Evolutionary conservation across 2,113 vertebrate species (phyloP).

Genomic region (Melanerpes aurifrons): DNA sequence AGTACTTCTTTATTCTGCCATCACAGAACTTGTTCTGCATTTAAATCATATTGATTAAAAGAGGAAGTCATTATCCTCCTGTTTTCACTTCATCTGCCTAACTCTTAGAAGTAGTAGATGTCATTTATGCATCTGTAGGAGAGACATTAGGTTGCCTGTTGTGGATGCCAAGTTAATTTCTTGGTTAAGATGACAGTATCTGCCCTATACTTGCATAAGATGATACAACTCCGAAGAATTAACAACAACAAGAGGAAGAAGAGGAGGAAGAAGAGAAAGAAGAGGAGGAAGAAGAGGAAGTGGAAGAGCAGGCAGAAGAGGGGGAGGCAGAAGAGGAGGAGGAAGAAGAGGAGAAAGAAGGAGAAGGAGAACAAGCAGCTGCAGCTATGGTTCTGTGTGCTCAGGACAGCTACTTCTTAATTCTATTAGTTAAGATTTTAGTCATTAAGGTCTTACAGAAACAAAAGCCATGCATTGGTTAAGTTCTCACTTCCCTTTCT

Average conservation of each 20-base stretch:
- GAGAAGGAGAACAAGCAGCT: neutral
- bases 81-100: neutral
- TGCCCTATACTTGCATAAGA: neutral
- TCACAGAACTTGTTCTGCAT: neutral
- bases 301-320: too few species aligned
- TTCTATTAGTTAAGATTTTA: neutral
- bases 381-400: neutral
- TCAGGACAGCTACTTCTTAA: neutral
- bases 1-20: neutral
- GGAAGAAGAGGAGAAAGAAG: neutral
- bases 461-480: neutral
- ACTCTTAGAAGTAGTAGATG: neutral
- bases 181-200: neutral
- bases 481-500: neutral
- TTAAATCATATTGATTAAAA: constrained; percentile 32
- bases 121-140: neutral
- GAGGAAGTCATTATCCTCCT: neutral
- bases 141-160: constrained; percentile 18
- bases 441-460: neutral
- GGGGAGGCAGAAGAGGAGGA: too few species aligned
- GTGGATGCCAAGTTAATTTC: constrained; percentile 46
- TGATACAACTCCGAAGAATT: neutral
- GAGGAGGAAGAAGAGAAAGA: too few species aligned
- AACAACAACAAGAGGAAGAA: neutral
- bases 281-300: too few species aligned